Conservation (phyloP, 2,888 invertebrate species). For the Malachius bipustulatus region DNA sequence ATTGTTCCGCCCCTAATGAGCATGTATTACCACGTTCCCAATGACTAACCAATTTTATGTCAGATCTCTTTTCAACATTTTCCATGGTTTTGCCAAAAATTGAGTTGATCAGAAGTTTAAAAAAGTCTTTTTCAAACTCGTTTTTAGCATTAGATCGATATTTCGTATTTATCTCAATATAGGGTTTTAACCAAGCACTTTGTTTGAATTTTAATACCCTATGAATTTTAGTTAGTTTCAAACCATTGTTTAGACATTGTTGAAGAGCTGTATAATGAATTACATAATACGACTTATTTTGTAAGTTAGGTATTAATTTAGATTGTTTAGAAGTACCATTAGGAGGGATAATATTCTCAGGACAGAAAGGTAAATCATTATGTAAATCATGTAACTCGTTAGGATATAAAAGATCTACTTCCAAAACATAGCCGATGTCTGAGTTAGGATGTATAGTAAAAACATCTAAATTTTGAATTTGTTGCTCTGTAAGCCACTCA, state of each 20-base stretch:
- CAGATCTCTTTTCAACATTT: too few species aligned
- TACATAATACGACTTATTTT: constrained; percentile 21
- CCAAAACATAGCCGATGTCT: constrained; percentile 29
- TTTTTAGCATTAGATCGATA: constrained; percentile 20
- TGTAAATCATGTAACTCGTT: constrained; percentile 27
- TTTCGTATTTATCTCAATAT: constrained; percentile 30
- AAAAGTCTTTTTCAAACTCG: constrained; percentile 16
- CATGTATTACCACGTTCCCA: too few species aligned
- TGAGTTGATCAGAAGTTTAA: constrained; percentile 16
- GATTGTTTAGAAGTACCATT: constrained; percentile 9
- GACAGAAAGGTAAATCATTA: constrained; percentile 21
- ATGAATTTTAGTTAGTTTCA: constrained; percentile 24
- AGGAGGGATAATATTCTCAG: constrained; percentile 18
- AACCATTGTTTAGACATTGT: constrained; percentile 20
- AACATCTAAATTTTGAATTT: constrained; percentile 13
- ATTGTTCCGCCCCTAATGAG: too few species aligned
- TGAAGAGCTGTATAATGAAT: constrained; percentile 24
- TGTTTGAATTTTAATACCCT: constrained; percentile 29
- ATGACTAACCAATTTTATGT: too few species aligned
- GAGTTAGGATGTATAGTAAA: constrained; percentile 13
- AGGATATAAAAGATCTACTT: constrained; percentile 36
- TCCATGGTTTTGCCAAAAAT: constrained; percentile 25
- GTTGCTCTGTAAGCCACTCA: constrained; percentile 18
- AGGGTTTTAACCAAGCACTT: constrained; percentile 28
- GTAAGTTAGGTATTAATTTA: constrained; percentile 22